Base-by-base conservation (phyloP, 2,113 vertebrate species). In the Taxidea taxus region DNA sequence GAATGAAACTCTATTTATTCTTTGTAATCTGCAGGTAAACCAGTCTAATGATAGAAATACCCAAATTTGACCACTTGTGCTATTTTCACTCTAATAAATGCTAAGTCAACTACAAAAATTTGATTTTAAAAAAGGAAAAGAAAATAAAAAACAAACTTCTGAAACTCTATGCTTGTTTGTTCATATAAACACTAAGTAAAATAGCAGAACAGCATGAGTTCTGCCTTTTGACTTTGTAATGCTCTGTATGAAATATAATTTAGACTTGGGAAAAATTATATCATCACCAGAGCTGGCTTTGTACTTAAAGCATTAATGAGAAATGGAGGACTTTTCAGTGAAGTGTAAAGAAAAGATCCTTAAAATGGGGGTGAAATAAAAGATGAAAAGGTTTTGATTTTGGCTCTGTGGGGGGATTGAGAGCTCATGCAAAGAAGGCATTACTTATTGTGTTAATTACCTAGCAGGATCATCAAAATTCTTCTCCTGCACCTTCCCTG, bases 171-270 rank as follows among this genome's bases (percentile, higher is more conserved):
- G 44, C 15, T 87, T 95, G 25, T 84, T 84, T 21, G 0, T 91
- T 94, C 56, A 29, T 62, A n/a, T 87, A 89, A 96, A 97, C 75
- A 77, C 42, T 34, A 93, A 94, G 86, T 89, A 93, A 96, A 95
- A 92, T 21, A 84, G 77, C 72, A 87, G 47, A 91, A 31, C 86
- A 95, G 72, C 83, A 31, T 1, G 91, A 89, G 25, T 4, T 87
- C 49, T 97, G 77, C 77, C 93, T 94, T 97, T 68, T 42, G 18
- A 95, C 68, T 68, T 97, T 93, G 60, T 88, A 47, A 82, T 92
- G 66, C 91, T 91, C 86, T 42, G 58, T 4, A 82, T 81, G 91
- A 98, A 98, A 91, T 58, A 44, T 66, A 98, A 97, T 96, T 97
- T 91, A 98, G 87, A 92, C 62, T 97, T 21, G 74, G 62, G 78